Conservation (phyloP, 2,888 invertebrate species). For the Cataglyphis livida region DNA sequence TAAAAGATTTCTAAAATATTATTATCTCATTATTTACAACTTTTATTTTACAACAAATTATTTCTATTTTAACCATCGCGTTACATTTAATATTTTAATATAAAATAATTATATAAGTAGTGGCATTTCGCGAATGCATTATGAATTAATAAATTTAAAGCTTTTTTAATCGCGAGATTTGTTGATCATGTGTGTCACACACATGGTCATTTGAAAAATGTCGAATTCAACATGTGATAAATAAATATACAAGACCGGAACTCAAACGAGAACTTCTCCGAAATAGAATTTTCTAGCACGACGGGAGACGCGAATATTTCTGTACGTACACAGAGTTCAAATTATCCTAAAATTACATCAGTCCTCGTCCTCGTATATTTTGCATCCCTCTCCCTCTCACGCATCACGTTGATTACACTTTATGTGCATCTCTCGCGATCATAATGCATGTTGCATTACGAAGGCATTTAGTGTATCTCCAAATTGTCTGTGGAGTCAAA, state of each 20-base stretch:
- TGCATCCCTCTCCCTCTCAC: slow-evolving; percentile 29
- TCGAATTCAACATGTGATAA: slow-evolving; percentile 44
- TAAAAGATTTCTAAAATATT: neutral
- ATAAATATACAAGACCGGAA: slow-evolving; percentile 25
- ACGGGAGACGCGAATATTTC: slow-evolving; percentile 47
- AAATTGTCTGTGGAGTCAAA: slow-evolving; percentile 18
- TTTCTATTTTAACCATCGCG: neutral
- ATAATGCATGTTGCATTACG: slow-evolving; percentile 54
- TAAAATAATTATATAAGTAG: neutral
- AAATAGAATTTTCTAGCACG: slow-evolving; percentile 52
- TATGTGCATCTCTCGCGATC: slow-evolving; percentile 44
- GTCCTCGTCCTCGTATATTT: slow-evolving; percentile 44
- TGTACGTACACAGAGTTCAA: slow-evolving; percentile 52
- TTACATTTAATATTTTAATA: neutral
- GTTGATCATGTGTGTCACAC: neutral
- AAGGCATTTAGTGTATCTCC: slow-evolving; percentile 55
- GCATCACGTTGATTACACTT: slow-evolving; percentile 61
- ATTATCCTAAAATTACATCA: slow-evolving; percentile 59
- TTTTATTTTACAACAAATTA: neutral
- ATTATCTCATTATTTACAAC: neutral
- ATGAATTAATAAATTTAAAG: neutral
- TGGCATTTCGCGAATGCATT: neutral
- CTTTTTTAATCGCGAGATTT: slow-evolving; percentile 25
- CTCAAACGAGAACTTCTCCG: slow-evolving; percentile 37
- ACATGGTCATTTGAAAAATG: slow-evolving; percentile 41